Base-by-base conservation (phyloP, 2,888 invertebrate genomes). In the Tromatobia lineatoria region DNA sequence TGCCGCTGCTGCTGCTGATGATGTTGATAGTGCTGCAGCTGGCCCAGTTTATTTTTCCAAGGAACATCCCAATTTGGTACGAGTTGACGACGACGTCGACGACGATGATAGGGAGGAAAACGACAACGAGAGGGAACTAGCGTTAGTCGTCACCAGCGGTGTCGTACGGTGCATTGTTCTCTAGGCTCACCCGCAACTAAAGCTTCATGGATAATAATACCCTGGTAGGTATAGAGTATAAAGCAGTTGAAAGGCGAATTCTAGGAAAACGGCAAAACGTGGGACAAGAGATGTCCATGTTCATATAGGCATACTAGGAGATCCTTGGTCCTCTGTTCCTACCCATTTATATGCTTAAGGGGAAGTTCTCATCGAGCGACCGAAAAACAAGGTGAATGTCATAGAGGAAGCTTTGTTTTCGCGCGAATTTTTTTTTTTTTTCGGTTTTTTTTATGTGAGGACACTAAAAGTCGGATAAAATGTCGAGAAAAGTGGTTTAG, bases 181-280 rank as follows among this genome's bases (percentile, higher is more conserved):
- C 76, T 18, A 64, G 29, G 71, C 80, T 57, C 71, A 71, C 76
- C 76, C 76, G 80, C 77, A 77, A 83, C 76, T 80, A 80, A 77
- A 80, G 83, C 83, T 77, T 76, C 73, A 75, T 66, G 83, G 79
- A 83, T 83, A 83, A 80, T 83, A 83, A 83, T 83, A 83, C 83
- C 67, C 59, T 45, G 54, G 67, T 73, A 80, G 71, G 66, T 71
- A 66, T 73, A 83, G 73, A 80, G 71, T 76, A 83, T 77, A 69
- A 80, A 83, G 83, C 77, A 67, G 76, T 73, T 80, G 83, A 73
- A 83, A 83, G 71, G 78, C 78, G 74, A 79, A 47, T 47, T 61
- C 80, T 59, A 76, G 50, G 42, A 76, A 34, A 59, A 52, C 25
- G 74, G 66, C 70, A 75, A 80, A 71, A 67, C 71, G 71, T 15